Evolutionary conservation across 2,113 vertebrate species (phyloP).

Genomic region (Neogale vison): DNA sequence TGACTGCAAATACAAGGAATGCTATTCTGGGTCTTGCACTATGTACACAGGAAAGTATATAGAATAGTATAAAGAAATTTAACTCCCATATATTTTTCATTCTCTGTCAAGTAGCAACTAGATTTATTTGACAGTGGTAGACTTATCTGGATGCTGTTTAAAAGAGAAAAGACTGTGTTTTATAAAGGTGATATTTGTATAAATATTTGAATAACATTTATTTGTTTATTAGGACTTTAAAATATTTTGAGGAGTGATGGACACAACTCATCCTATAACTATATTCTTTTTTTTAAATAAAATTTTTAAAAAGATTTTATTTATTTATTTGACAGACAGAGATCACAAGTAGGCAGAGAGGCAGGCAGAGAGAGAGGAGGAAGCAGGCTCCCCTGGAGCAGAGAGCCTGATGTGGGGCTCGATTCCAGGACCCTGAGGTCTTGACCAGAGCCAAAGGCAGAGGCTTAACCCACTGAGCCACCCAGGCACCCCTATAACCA

Average conservation of each 20-base stretch:
- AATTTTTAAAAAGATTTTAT: too few species aligned
- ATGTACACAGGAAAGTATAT: not conserved
- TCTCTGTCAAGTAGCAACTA: not conserved
- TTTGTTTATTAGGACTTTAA: not conserved
- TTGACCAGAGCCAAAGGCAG: too few species aligned
- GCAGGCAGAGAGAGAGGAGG: too few species aligned
- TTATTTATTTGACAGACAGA: too few species aligned
- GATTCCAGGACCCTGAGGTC: too few species aligned
- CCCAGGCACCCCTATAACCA: not conserved
- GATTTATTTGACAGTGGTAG: not conserved
- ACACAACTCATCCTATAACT: not conserved
- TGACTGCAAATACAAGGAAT: not conserved
- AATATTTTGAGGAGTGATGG: not conserved
- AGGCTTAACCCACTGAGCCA: too few species aligned
- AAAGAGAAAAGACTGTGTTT: not conserved
- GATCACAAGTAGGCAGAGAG: too few species aligned
- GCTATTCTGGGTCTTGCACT: not conserved
- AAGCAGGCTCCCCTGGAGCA: too few species aligned
- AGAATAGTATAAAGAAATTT: slow-evolving; percentile 17
- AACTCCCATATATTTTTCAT: not conserved
- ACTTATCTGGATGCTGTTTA: not conserved
- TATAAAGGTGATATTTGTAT: not conserved
- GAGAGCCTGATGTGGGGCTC: too few species aligned
- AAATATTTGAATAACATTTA: not conserved
- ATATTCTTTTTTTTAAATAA: not conserved